Percentiles rank a stretch among this genome's conserved stretches.
These are phyloP conservation scores for Aphaenogaster ashmeadi DNA, from an alignment of 1,140 invertebrate species.

Conservation along the genomic window DNA sequence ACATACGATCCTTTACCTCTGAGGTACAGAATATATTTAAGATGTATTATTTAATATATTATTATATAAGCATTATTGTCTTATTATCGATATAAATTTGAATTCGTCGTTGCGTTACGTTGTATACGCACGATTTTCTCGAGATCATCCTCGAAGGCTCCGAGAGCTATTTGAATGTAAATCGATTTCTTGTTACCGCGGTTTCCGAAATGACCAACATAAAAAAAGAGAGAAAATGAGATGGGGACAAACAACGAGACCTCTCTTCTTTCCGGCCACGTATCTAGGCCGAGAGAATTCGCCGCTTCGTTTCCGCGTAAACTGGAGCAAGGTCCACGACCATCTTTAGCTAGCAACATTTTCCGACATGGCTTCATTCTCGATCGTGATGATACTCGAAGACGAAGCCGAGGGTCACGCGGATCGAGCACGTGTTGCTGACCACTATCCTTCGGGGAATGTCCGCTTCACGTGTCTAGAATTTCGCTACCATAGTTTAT, in stretches of 20 bases:
- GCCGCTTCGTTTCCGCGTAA: slow-evolving; percentile 69
- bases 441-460: neutral
- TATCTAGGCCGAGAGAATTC: slow-evolving; percentile 72
- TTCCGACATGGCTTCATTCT: slow-evolving; percentile 34
- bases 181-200: neutral
- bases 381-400: slow-evolving; percentile 31
- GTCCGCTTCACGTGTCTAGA: neutral
- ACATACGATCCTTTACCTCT: too few relatives aligned
- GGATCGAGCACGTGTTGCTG: neutral
- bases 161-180: neutral
- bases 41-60: neutral
- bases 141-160: neutral
- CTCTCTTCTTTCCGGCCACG: slow-evolving; percentile 40
- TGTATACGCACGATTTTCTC: neutral
- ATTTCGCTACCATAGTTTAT: neutral
- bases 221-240: neutral
- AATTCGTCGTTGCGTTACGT: neutral
- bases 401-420: neutral
- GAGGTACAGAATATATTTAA: neutral
- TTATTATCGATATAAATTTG: neutral
- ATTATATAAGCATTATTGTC: neutral
- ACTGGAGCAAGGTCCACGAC: slow-evolving; percentile 73
- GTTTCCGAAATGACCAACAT: neutral
- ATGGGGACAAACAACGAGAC: slow-evolving; percentile 8
- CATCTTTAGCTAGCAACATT: slow-evolving; percentile 68